phyloP scores from a whole-genome alignment of 2,797 vertebrate species.

The Steatocranus sp. region DNA sequence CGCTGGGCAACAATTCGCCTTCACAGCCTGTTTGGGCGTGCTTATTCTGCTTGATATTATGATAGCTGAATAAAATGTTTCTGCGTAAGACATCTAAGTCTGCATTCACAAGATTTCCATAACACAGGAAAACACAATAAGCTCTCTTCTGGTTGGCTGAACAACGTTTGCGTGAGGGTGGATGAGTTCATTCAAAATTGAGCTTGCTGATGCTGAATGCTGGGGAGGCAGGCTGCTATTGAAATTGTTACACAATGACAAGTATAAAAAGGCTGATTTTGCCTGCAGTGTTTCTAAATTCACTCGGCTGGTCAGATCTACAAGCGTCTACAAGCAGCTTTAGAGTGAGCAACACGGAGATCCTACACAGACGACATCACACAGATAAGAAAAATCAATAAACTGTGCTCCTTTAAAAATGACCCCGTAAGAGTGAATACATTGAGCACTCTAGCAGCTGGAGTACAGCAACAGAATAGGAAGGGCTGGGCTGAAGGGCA shows the following conservation, averaged over 20 bases:
- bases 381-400: constrained; percentile 5
- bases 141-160: neutral
- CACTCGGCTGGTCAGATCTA: neutral
- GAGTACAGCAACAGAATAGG: neutral
- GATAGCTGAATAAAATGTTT: neutral
- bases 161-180: neutral
- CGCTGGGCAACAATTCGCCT: neutral
- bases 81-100: neutral
- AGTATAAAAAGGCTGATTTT: neutral
- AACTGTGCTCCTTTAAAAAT: neutral
- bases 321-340: neutral
- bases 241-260: neutral
- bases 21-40: neutral
- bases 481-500: neutral
- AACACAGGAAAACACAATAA: neutral
- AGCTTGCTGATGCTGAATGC: neutral
- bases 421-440: neutral
- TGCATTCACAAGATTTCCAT: neutral
- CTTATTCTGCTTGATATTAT: neutral
- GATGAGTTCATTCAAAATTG: constrained; percentile 13
- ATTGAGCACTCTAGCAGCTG: neutral
- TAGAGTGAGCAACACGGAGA: neutral
- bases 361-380: neutral
- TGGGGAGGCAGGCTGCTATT: neutral
- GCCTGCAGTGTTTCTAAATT: neutral